Evolutionary conservation across 2,113 vertebrate species (phyloP).

Genomic region (Oreochromis niloticus): DNA sequence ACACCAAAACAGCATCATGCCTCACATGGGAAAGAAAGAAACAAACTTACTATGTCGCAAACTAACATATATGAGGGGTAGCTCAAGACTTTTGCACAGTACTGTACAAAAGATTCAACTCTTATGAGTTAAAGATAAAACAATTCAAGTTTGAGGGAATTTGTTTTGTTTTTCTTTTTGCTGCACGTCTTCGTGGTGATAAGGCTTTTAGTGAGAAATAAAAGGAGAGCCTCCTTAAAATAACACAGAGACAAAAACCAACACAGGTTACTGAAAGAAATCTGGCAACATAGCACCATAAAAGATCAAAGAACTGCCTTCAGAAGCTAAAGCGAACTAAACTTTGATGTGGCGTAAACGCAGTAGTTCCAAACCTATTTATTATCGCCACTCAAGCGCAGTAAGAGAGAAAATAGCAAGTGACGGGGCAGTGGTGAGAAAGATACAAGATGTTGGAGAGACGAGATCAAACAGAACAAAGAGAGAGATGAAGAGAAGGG

Average conservation of each 20-base stretch:
- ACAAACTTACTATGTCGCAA: background rate
- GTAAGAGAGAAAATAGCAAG: background rate
- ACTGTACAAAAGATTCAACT: background rate
- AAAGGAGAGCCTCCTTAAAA: background rate
- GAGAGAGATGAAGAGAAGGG: slow-evolving; percentile 1
- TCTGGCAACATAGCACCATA: background rate
- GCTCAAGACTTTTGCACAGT: background rate
- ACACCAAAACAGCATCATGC: background rate
- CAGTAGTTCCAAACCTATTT: background rate
- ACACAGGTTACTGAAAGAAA: background rate
- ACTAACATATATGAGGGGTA: background rate
- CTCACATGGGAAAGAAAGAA: background rate
- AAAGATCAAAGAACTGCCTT: slow-evolving; percentile 14
- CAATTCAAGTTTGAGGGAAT: background rate
- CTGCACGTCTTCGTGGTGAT: background rate
- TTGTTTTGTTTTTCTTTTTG: background rate
- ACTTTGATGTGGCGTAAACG: background rate
- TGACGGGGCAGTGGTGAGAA: background rate
- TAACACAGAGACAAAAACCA: background rate
- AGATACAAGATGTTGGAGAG: slow-evolving; percentile 28
- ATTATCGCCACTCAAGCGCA: background rate
- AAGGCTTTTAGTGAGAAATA: background rate
- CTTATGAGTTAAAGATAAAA: background rate
- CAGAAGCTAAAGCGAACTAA: background rate
- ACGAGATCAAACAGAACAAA: slow-evolving; percentile 29